phyloP scores from a whole-genome alignment of 2,888 invertebrate genomes.

The Ectobius pallidus region DNA sequence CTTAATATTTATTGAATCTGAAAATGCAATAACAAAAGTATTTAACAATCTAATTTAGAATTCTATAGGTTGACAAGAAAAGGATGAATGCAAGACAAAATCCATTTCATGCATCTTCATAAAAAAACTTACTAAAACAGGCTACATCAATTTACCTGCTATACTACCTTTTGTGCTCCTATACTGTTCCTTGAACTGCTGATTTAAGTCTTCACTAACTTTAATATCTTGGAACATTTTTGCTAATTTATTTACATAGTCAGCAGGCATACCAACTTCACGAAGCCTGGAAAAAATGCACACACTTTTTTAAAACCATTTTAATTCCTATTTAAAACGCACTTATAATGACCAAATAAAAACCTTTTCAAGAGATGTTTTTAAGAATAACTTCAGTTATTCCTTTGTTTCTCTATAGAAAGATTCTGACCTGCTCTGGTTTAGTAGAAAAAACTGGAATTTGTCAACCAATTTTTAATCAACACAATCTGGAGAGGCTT shows the following conservation, averaged over 20 bases:
- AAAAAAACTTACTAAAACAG: too few species aligned
- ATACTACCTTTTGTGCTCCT: slow-evolving; percentile 72
- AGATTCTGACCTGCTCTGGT: too few species aligned
- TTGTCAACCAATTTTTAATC: too few species aligned
- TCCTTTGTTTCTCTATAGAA: too few species aligned
- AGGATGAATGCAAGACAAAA: neutral
- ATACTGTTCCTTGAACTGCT: slow-evolving; percentile 79
- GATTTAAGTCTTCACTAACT: slow-evolving; percentile 95
- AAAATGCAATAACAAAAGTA: neutral
- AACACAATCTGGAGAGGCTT: too few species aligned
- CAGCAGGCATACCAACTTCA: slow-evolving; percentile 99
- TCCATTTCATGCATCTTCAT: too few species aligned
- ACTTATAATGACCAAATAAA: neutral
- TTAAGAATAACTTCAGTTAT: too few species aligned
- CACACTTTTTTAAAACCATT: neutral
- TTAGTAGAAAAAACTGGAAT: too few species aligned
- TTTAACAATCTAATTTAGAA: too few species aligned
- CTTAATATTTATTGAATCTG: slow-evolving; percentile 85
- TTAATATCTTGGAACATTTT: slow-evolving; percentile 99
- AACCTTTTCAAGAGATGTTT: neutral
- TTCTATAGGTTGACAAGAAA: neutral
- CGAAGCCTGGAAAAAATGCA: slow-evolving; percentile 61
- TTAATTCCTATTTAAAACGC: neutral
- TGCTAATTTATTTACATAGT: slow-evolving; percentile 97
- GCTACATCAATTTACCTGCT: slow-evolving; percentile 53